These are phyloP conservation scores for Chironex yamaguchii DNA, from an alignment of 30 jellyfish, hydroid and myxozoan species.

Conservation along the genomic window DNA sequence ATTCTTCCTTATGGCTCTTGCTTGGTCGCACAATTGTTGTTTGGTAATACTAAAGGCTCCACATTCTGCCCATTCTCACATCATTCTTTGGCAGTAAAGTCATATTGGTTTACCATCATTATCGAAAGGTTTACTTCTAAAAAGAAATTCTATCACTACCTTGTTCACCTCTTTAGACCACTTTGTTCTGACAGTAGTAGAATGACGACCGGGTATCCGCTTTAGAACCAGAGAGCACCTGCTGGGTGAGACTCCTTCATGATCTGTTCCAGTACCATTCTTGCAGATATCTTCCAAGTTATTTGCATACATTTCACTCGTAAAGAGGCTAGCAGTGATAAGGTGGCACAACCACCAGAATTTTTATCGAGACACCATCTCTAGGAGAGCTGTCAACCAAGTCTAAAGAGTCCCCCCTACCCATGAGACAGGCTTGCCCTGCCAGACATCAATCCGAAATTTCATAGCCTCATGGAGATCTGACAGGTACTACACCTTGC, in stretches of 20 bases:
- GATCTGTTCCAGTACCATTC: background rate
- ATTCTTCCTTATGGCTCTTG: too few species aligned
- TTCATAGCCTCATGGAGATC: background rate
- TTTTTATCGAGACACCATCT: background rate
- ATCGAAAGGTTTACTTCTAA: too few species aligned
- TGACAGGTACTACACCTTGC: too few species aligned
- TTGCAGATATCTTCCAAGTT: background rate
- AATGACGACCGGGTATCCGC: background rate
- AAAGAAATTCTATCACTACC: too few species aligned
- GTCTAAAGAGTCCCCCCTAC: background rate
- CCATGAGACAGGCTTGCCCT: background rate
- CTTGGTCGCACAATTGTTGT: too few species aligned
- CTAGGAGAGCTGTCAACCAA: background rate
- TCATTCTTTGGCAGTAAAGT: background rate
- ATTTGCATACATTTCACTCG: background rate
- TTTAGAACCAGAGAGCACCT: background rate
- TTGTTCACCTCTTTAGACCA: too few species aligned
- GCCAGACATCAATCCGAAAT: background rate
- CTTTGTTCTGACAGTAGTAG: background rate
- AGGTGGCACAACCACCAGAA: too few species aligned
- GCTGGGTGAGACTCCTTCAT: background rate
- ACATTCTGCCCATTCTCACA: too few species aligned
- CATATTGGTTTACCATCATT: background rate
- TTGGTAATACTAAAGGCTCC: too few species aligned
- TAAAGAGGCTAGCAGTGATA: background rate